Evolutionary conservation across 2,113 vertebrate species (phyloP).

Genomic region (Cromileptes altivelis): DNA sequence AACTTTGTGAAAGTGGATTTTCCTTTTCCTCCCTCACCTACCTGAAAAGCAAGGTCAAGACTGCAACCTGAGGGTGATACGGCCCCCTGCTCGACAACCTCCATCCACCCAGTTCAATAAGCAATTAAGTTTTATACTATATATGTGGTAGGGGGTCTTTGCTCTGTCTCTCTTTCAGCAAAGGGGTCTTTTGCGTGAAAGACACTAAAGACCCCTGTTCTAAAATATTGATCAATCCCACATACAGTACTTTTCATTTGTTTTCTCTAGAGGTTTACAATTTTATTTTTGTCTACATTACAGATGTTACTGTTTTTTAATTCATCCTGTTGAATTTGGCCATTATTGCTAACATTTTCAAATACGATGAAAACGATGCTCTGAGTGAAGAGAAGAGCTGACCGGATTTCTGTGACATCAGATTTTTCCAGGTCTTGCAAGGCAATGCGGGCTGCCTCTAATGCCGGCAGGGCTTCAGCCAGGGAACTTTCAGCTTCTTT

Average conservation of each 20-base stretch:
- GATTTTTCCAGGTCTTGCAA: slow-evolving; percentile 95
- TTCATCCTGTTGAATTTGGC: background rate
- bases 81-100: too few species aligned
- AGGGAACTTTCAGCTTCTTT: slow-evolving; percentile 90
- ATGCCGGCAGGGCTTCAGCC: slow-evolving; percentile 91
- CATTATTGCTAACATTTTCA: background rate
- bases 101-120: too few species aligned
- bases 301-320: background rate
- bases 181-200: too few species aligned
- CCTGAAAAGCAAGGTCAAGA: too few species aligned
- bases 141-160: too few species aligned
- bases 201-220: too few species aligned
- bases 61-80: too few species aligned
- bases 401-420: slow-evolving; percentile 98
- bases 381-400: slow-evolving; percentile 1
- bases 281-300: background rate
- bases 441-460: slow-evolving; percentile 92
- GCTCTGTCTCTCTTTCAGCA: too few species aligned
- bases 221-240: background rate
- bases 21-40: too few species aligned
- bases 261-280: background rate
- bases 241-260: background rate
- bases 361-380: background rate
- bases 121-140: too few species aligned
- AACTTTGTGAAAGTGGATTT: too few species aligned